Evolutionary conservation across 1,140 invertebrate genomes (phyloP).

Genomic region (Drosophila sproati): DNA sequence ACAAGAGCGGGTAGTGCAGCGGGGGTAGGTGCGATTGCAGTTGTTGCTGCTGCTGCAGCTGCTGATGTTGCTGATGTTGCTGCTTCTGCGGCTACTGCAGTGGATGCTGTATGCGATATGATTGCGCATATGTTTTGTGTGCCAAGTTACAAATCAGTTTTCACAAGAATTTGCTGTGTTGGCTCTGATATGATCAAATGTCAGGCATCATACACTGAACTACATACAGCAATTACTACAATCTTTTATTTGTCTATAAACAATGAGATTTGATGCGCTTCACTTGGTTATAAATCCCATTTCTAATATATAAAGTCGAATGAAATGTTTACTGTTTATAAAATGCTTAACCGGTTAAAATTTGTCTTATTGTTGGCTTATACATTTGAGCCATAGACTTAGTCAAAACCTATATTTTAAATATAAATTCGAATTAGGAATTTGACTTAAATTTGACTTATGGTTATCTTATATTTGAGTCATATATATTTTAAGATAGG

Average conservation of each 20-base stretch:
- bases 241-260: not conserved
- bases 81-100: not conserved
- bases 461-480: no score
- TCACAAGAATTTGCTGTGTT: constrained; percentile 52
- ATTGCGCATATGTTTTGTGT: constrained; percentile 62
- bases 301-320: no score
- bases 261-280: not conserved
- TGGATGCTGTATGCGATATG: constrained; percentile 45
- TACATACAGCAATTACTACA: constrained; percentile 6
- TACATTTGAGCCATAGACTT: no score
- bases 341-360: no score
- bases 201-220: constrained; percentile 47
- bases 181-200: constrained; percentile 59
- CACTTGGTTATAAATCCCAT: no score
- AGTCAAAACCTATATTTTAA: no score
- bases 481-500: no score
- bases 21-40: constrained; percentile 1
- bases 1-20: not conserved
- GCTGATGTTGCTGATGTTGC: not conserved
- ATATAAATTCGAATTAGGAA: no score
- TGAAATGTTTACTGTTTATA: no score
- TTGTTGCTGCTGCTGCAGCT: constrained; percentile 6
- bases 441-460: no score
- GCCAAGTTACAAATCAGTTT: constrained; percentile 70
- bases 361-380: no score